Evolutionary conservation across 2,888 invertebrate species (phyloP), one percentile per base, ranked within the genome.

Genomic region (Automeris io): DNA sequence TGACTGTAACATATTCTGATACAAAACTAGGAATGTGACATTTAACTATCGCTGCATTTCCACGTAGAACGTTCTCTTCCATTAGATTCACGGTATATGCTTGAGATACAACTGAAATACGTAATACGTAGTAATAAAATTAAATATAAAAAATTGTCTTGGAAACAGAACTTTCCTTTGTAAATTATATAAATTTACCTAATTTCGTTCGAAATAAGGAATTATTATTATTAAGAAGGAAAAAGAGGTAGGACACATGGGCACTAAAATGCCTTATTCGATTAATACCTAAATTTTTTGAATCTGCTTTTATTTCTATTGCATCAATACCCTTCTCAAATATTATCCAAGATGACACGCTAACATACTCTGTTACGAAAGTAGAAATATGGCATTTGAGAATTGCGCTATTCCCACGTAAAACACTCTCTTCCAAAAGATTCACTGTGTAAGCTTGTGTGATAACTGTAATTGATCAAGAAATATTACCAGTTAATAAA

Each of bases 1-100:
- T 91, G 54, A 96, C 94, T 65, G 89, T 90, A 61, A 96, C 95
- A 83, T 94, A 95, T 88, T 96, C 95, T 64, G 95, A 93, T 62
- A 96, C 95, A 88, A 96, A 96, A 88, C 95, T 95, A 61, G 96
- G 95, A 79, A 96, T 95, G 85, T 95, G 95, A 88, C 96, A 96
- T 89, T 96, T 95, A 66, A 96, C 89, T 72, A 95, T 92, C 51
- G 94, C 96, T 51, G 95, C 92, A 85, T 96, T 96, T 67, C 95
- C 95, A 67, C 93, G 92, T 61, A 96, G 89, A 53, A 96, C 95
- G 80, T 95, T 95, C 79, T 96, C 95, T 76, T 95, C 95, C 95
- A 95, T 95, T 65, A 96, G 92, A 88, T 95, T 95, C 57, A 95
- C 92, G 61, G 91, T 92, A 83, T 95, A 96, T 45, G 91, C 90